Percentiles rank a stretch among this genome's conserved stretches.
These are phyloP conservation scores for Gymnoscopelus microlampas DNA, from an alignment of 2,797 vertebrate genomes.

Conservation along the genomic window DNA sequence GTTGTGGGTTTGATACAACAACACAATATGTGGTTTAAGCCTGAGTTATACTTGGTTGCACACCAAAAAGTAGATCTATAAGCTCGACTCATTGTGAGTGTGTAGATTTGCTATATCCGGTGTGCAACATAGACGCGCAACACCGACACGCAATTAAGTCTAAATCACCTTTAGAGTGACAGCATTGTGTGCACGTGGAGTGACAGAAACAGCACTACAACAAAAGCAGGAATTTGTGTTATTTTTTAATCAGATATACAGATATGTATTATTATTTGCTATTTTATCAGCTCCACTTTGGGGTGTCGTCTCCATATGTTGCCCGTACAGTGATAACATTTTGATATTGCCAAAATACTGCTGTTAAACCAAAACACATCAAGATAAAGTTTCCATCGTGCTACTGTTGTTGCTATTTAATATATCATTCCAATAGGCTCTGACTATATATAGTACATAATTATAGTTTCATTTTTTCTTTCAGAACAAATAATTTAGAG, in stretches of 20 bases:
- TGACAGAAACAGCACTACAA: conserved; percentile 17
- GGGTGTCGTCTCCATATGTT: conserved; percentile 1
- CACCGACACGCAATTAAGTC: too few relatives aligned
- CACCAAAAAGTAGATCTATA: too few relatives aligned
- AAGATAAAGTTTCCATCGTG: conserved; percentile 22
- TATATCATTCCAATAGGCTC: conserved; percentile 30
- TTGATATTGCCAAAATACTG: conserved; percentile 66
- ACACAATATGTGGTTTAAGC: too few relatives aligned
- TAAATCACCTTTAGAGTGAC: too few relatives aligned
- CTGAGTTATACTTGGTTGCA: too few relatives aligned
- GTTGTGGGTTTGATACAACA: conserved; percentile 15
- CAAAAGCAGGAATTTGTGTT: conserved; percentile 12
- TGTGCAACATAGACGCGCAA: too few relatives aligned
- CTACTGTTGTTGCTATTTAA: conserved; percentile 23
- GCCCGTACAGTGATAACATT: conserved; percentile 26
- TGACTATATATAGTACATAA: conserved; percentile 11
- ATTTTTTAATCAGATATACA: conserved; percentile 3
- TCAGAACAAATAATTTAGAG: conserved; percentile 28
- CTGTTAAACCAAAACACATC: conserved; percentile 69
- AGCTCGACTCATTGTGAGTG: too few relatives aligned
- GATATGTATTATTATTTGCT: not conserved
- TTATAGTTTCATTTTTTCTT: conserved; percentile 18
- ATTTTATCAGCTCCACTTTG: conserved; percentile 29
- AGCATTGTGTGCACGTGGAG: conserved; percentile 22
- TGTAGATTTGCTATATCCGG: too few relatives aligned